Percentiles rank a stretch among this genome's conserved stretches.
Conservation (phyloP, 2,888 invertebrate species). For the Branchipolynoe longqiensis region DNA sequence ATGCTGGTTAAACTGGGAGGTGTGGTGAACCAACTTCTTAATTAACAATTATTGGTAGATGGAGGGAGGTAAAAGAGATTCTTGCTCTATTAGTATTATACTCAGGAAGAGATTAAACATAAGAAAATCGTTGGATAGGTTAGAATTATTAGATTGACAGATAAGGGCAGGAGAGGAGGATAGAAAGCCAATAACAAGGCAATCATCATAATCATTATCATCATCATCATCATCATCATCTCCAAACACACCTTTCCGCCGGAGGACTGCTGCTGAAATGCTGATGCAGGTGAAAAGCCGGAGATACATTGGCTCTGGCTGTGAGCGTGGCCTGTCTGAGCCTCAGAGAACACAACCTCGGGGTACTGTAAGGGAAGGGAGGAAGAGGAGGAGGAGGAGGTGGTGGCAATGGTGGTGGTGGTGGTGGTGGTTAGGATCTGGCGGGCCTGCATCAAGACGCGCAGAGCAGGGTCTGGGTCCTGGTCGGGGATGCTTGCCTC, state of each 20-base stretch:
- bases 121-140: too few species aligned
- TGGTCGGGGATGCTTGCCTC: background rate
- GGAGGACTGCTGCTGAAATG: background rate
- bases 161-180: too few species aligned
- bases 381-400: too few species aligned
- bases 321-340: background rate
- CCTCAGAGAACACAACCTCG: background rate
- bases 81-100: slow-evolving; percentile 10
- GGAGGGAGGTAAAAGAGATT: slow-evolving; percentile 5
- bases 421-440: slow-evolving; percentile 14
- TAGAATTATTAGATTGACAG: background rate
- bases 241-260: slow-evolving; percentile 21
- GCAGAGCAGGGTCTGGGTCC: background rate
- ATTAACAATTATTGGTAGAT: background rate
- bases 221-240: too few species aligned
- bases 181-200: too few species aligned
- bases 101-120: slow-evolving; percentile 2
- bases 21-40: background rate
- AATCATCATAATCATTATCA: too few species aligned
- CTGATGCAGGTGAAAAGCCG: slow-evolving; percentile 25
- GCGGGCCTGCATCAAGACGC: background rate
- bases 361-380: slow-evolving; percentile 3
- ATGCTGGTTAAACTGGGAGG: slow-evolving; percentile 16
- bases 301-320: slow-evolving; percentile 14
- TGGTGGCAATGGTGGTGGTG: too few species aligned